A percentile compares a stretch with the other conserved stretches of the same genome.
phyloP scores from a whole-genome alignment of 2,888 invertebrate genomes.

The Cartodere bifasciata region DNA sequence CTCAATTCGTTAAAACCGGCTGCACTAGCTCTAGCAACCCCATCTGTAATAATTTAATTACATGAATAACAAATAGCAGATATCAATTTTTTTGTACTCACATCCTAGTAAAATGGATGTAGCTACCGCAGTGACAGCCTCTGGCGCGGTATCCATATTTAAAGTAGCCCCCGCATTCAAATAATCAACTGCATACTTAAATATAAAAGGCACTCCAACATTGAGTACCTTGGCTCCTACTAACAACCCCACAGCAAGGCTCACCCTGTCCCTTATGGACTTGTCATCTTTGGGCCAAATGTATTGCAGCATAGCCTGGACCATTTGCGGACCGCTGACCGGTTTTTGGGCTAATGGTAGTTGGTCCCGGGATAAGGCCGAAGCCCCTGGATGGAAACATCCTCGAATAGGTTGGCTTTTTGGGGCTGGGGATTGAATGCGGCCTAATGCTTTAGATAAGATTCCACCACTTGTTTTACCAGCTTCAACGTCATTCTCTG shows the following conservation, averaged over 20 bases:
- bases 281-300: slow-evolving; percentile 91
- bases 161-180: slow-evolving; percentile 56
- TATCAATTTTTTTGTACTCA: slow-evolving; percentile 38
- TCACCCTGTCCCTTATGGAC: slow-evolving; percentile 64
- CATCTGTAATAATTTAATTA: slow-evolving; percentile 52
- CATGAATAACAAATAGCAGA: too few species aligned
- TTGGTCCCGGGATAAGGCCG: slow-evolving; percentile 41
- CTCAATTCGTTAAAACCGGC: slow-evolving; percentile 91
- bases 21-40: slow-evolving; percentile 79
- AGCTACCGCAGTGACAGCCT: slow-evolving; percentile 65
- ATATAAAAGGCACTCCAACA: slow-evolving; percentile 88
- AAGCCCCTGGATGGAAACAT: slow-evolving; percentile 87
- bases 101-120: slow-evolving; percentile 78
- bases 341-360: slow-evolving; percentile 43
- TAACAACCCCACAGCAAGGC: slow-evolving; percentile 66
- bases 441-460: slow-evolving; percentile 23
- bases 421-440: slow-evolving; percentile 25
- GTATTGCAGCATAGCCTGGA: slow-evolving; percentile 78
- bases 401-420: slow-evolving; percentile 46
- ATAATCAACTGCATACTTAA: slow-evolving; percentile 86
- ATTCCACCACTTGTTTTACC: slow-evolving; percentile 20
- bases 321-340: slow-evolving; percentile 64
- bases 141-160: slow-evolving; percentile 65
- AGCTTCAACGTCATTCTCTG: slow-evolving; percentile 17
- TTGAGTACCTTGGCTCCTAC: slow-evolving; percentile 78